phyloP scores from a whole-genome alignment of 2,797 vertebrate species.

The Cyclura pinguis region DNA sequence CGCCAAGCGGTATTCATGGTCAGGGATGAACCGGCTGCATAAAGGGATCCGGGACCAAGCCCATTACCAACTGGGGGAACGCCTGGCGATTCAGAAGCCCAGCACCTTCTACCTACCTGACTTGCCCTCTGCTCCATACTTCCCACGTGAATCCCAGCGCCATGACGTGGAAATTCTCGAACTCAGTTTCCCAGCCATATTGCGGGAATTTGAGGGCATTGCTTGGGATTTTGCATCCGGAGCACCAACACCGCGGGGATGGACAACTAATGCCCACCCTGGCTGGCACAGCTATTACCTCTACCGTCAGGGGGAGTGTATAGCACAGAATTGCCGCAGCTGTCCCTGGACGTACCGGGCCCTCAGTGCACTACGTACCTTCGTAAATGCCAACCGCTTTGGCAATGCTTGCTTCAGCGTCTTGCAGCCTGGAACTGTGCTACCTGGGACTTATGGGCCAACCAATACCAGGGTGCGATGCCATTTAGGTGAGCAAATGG shows the following conservation, averaged over 20 bases:
- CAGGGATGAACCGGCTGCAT: slow-evolving; percentile 90
- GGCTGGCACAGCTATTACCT: slow-evolving; percentile 84
- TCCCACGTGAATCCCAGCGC: slow-evolving; percentile 89
- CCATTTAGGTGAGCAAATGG: slow-evolving; percentile 85
- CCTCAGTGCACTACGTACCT: slow-evolving; percentile 87
- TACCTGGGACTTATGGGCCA: slow-evolving; percentile 88
- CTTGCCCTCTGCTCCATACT: slow-evolving; percentile 88
- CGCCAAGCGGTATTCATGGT: slow-evolving; percentile 92
- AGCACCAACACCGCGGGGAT: slow-evolving; percentile 64
- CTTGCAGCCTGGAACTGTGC: slow-evolving; percentile 84
- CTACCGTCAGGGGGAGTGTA: slow-evolving; percentile 86
- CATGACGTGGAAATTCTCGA: slow-evolving; percentile 90
- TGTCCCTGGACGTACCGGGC: slow-evolving; percentile 85
- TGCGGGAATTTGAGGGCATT: slow-evolving; percentile 86
- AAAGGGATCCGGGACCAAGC: slow-evolving; percentile 87
- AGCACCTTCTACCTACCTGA: slow-evolving; percentile 90
- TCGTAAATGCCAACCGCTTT: slow-evolving; percentile 88
- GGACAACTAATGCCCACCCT: slow-evolving; percentile 65
- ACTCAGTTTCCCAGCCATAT: slow-evolving; percentile 83
- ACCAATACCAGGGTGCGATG: slow-evolving; percentile 89
- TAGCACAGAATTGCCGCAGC: slow-evolving; percentile 86
- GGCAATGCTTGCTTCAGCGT: slow-evolving; percentile 89
- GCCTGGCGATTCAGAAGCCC: slow-evolving; percentile 87
- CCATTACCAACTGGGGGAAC: slow-evolving; percentile 65
- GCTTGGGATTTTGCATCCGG: slow-evolving; percentile 77